Conservation (phyloP, 2,113 vertebrate genomes). For the Talpa occidentalis region DNA sequence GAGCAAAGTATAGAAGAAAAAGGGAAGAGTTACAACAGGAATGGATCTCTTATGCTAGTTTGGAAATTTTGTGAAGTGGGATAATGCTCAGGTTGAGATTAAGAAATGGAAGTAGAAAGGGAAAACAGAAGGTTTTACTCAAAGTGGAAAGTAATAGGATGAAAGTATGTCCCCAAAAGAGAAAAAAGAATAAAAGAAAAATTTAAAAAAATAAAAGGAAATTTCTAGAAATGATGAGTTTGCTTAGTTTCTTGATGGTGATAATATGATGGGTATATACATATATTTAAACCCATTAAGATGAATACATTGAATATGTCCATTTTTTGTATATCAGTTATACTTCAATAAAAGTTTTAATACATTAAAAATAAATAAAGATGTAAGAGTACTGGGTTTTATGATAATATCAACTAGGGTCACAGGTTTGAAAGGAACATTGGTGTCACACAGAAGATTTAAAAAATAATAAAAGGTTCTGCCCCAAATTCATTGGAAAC, state of each 20-base stretch:
- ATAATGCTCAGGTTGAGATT: not conserved
- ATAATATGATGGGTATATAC: not conserved
- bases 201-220: not conserved
- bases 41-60: not conserved
- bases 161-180: not conserved
- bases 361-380: no score
- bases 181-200: no score
- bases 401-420: not conserved
- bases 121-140: not conserved
- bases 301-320: not conserved
- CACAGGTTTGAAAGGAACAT: not conserved
- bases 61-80: not conserved
- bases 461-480: no score
- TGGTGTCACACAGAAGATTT: not conserved
- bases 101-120: not conserved
- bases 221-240: not conserved
- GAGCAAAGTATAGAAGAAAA: not conserved
- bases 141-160: not conserved
- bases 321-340: not conserved
- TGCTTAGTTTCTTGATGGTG: not conserved
- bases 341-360: not conserved
- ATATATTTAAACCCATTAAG: not conserved
- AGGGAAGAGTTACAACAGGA: not conserved
- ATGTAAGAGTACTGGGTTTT: no score
- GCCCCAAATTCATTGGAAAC: no score